These are phyloP conservation scores for Brotula barbata DNA, from an alignment of 2,797 vertebrate species.

Conservation along the genomic window DNA sequence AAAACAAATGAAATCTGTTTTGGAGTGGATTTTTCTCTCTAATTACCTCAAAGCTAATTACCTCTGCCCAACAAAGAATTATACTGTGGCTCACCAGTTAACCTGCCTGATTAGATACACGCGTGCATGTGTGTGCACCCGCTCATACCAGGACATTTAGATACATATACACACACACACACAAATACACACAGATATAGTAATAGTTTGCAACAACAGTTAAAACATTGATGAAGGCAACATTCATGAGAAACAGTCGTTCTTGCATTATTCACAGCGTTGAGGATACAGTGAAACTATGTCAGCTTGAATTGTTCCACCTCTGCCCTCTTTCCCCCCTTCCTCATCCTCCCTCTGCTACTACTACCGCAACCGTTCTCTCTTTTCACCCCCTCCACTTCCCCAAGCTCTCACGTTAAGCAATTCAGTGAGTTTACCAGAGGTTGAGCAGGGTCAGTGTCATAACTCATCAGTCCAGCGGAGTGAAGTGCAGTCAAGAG, in stretches of 20 bases:
- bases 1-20: conserved; percentile 19
- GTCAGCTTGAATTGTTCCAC: conserved; percentile 51
- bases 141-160: conserved; percentile 4
- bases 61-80: neutral
- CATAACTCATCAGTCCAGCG: conserved; percentile 16
- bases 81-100: conserved; percentile 31
- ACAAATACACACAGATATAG: conserved; percentile 14
- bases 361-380: neutral
- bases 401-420: neutral
- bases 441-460: conserved; percentile 35
- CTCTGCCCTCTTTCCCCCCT: conserved; percentile 19
- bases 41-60: conserved; percentile 47
- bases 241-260: conserved; percentile 49
- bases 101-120: conserved; percentile 35
- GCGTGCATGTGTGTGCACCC: conserved; percentile 5
- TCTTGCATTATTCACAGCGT: conserved; percentile 66
- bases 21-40: conserved; percentile 35
- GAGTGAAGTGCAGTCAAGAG: conserved; percentile 12
- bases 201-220: conserved; percentile 49
- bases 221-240: conserved; percentile 73
- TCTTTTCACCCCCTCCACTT: neutral
- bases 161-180: conserved; percentile 4
- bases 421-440: conserved; percentile 38
- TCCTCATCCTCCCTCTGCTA: neutral
- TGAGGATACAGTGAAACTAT: conserved; percentile 50